Percentiles rank a stretch among this genome's conserved stretches.
Evolutionary conservation across 2,888 invertebrate species (phyloP).

Genomic region (Cremastobaeus sp.): DNA sequence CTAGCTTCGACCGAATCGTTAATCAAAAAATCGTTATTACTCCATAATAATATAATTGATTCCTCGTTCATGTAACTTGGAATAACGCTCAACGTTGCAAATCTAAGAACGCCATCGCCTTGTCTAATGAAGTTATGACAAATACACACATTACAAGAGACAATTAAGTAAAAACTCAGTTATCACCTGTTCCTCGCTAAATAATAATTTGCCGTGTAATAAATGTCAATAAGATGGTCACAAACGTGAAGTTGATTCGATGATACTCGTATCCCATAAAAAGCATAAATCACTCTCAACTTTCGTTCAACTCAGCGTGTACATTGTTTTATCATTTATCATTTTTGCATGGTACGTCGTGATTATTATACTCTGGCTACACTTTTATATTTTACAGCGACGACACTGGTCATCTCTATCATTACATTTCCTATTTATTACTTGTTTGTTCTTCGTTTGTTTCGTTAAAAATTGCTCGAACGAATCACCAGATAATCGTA

Average conservation of each 20-base stretch:
- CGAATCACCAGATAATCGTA: constrained; percentile 15
- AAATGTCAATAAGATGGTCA: constrained; percentile 48
- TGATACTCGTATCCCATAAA: constrained; percentile 50
- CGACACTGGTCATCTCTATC: constrained; percentile 49
- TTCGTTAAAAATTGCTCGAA: constrained; percentile 26
- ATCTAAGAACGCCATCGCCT: constrained; percentile 43
- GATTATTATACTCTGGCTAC: constrained; percentile 53
- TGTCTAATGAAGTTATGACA: constrained; percentile 44
- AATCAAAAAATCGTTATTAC: constrained; percentile 49
- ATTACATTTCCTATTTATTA: constrained; percentile 52
- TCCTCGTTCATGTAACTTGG: constrained; percentile 35
- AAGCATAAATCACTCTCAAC: constrained; percentile 55
- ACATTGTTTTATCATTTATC: constrained; percentile 14
- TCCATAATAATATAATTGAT: constrained; percentile 45
- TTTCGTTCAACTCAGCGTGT: constrained; percentile 53
- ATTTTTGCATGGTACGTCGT: constrained; percentile 41
- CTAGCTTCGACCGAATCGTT: constrained; percentile 50
- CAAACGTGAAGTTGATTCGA: constrained; percentile 49
- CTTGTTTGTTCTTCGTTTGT: constrained; percentile 38
- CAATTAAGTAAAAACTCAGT: constrained; percentile 55
- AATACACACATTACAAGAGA: constrained; percentile 51
- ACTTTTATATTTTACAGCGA: constrained; percentile 56
- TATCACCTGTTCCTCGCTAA: constrained; percentile 26
- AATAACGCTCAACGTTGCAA: constrained; percentile 50
- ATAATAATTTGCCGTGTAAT: constrained; percentile 40